Percentiles rank a stretch among this genome's conserved stretches.
These are phyloP conservation scores for Rhincodon typus DNA, from an alignment of 2,797 vertebrate genomes.

Conservation along the genomic window DNA sequence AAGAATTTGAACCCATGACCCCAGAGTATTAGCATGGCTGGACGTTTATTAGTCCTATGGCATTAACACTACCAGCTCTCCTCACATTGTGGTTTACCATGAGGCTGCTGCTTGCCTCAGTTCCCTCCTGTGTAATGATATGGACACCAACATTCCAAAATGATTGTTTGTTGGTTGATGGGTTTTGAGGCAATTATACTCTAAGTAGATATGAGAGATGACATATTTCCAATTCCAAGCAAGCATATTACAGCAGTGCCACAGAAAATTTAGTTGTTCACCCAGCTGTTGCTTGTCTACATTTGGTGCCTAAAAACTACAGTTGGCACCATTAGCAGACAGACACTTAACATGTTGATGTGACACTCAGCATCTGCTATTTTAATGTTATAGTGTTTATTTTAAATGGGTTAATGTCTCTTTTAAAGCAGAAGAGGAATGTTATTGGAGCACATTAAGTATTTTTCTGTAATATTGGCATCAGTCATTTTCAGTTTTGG, in stretches of 20 bases:
- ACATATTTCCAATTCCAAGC: background rate
- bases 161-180: background rate
- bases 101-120: background rate
- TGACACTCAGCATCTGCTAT: constrained; percentile 18
- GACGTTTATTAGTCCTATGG: no score
- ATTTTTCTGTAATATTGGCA: background rate
- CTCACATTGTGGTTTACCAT: background rate
- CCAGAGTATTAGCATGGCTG: no score
- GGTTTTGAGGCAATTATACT: background rate
- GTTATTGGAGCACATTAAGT: background rate
- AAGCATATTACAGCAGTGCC: background rate
- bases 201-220: background rate
- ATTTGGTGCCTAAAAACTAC: background rate
- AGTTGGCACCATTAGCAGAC: constrained; percentile 8
- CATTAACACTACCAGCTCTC: no score
- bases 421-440: background rate
- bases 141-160: background rate
- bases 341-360: background rate
- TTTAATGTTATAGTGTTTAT: constrained; percentile 14
- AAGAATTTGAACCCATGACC: no score
- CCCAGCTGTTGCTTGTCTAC: background rate
- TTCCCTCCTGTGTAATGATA: background rate
- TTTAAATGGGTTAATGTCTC: constrained; percentile 10
- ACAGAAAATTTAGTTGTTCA: background rate
- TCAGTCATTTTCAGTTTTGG: background rate